Conservation (phyloP, 2,113 vertebrate species). For the Anarrhichthys ocellatus region DNA sequence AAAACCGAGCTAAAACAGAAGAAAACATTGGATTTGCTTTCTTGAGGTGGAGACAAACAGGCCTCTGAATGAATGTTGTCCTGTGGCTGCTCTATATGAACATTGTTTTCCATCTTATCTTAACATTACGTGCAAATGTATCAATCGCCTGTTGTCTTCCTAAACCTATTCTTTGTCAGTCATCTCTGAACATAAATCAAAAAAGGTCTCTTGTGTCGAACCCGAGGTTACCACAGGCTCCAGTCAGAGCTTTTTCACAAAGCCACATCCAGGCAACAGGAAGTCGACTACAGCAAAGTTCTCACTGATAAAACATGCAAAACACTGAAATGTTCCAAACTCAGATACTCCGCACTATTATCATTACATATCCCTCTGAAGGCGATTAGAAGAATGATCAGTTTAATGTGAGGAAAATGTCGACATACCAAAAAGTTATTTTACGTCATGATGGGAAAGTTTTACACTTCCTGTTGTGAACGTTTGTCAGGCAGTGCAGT, state of each 20-base stretch:
- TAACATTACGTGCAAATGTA: too few relatives aligned
- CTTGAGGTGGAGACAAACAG: not conserved
- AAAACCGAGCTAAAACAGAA: not conserved
- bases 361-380: not conserved
- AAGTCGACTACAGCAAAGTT: slow-evolving; percentile 13
- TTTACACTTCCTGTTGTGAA: not conserved
- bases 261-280: slow-evolving; percentile 55
- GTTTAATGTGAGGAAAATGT: not conserved
- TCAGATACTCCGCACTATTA: not conserved
- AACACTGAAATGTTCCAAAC: not conserved
- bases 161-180: not conserved
- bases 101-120: not conserved
- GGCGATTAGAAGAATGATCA: not conserved
- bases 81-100: not conserved
- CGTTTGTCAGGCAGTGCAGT: not conserved
- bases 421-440: too few relatives aligned
- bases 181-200: not conserved
- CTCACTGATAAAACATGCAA: not conserved
- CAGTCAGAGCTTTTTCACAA: not conserved
- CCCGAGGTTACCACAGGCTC: not conserved
- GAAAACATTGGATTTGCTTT: not conserved
- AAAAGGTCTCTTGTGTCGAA: not conserved
- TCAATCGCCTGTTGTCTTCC: too few relatives aligned
- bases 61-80: not conserved
- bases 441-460: not conserved